A percentile compares a stretch with the other conserved stretches of the same genome.
phyloP scores from a whole-genome alignment of 2,888 invertebrate genomes.

The Gasteruption jaculator region DNA sequence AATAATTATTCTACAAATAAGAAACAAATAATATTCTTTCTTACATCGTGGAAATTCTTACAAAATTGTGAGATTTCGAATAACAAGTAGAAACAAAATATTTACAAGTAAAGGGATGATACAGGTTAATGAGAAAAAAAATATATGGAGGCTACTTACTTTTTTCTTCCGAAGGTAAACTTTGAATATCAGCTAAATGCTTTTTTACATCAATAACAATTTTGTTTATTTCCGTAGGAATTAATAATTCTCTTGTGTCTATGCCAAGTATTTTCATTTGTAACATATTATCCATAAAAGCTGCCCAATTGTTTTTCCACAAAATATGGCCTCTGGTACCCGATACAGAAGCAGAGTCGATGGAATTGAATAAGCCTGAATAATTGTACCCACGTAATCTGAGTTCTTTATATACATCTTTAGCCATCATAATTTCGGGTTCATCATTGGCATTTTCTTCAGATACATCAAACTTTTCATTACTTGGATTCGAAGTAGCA shows the following conservation, averaged over 20 bases:
- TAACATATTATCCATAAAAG: conserved; percentile 67
- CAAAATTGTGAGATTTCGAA: no score
- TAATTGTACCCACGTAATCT: conserved; percentile 57
- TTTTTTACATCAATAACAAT: conserved; percentile 56
- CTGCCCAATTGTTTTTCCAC: conserved; percentile 66
- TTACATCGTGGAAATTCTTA: no score
- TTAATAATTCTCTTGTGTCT: conserved; percentile 52
- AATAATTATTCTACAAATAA: no score
- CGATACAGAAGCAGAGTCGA: conserved; percentile 51
- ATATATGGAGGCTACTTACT: no score
- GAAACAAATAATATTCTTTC: no score
- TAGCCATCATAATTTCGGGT: conserved; percentile 29
- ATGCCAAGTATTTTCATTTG: conserved; percentile 57
- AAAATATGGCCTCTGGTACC: conserved; percentile 45
- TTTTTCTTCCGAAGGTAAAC: conserved; percentile 29
- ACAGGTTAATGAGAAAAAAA: no score
- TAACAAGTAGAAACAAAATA: no score
- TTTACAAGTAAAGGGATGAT: no score
- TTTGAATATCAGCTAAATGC: conserved; percentile 41
- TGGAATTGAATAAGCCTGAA: conserved; percentile 53
- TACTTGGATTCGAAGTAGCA: conserved; percentile 53
- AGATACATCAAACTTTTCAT: no score
- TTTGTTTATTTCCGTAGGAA: conserved; percentile 59
- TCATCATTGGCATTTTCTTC: no score
- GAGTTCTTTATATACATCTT: conserved; percentile 52